Percentiles rank a stretch among this genome's conserved stretches.
phyloP scores from a whole-genome alignment of 2,113 vertebrate species.

The Varanus komodoensis region DNA sequence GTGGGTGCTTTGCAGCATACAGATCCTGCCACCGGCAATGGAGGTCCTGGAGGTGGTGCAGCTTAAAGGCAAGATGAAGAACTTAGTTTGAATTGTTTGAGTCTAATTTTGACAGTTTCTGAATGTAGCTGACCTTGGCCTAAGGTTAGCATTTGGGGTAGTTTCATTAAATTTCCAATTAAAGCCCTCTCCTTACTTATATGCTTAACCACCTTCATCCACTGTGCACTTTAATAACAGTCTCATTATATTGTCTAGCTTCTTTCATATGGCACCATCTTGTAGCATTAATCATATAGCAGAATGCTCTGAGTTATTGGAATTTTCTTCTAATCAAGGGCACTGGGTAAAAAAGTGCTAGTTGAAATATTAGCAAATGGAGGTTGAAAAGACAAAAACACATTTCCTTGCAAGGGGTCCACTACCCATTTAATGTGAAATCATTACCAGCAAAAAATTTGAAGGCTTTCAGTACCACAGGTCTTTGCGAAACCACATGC shows the following conservation, averaged over 20 bases:
- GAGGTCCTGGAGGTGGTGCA: background rate
- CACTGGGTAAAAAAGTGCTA: conserved; percentile 9
- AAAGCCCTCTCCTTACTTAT: background rate
- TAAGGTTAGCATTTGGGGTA: background rate
- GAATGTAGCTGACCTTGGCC: background rate
- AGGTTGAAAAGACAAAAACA: conserved; percentile 5
- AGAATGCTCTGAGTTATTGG: background rate
- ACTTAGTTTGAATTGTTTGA: background rate
- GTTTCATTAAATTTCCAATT: conserved; percentile 5
- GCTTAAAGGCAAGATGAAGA: background rate
- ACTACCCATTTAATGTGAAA: background rate
- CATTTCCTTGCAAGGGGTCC: background rate
- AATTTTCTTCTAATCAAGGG: conserved; percentile 45
- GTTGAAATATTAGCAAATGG: conserved; percentile 4
- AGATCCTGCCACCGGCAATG: background rate
- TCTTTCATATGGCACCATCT: background rate
- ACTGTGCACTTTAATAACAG: background rate
- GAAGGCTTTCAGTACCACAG: background rate
- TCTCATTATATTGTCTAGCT: conserved; percentile 19
- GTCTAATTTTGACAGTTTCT: background rate
- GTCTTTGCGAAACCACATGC: background rate
- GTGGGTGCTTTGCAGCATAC: background rate
- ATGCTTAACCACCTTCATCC: conserved; percentile 10
- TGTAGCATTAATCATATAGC: background rate
- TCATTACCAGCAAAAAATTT: background rate